A percentile compares a stretch with the other conserved stretches of the same genome.
Evolutionary conservation across 2,113 vertebrate genomes (phyloP).

Genomic region (Camelus dromedarius): DNA sequence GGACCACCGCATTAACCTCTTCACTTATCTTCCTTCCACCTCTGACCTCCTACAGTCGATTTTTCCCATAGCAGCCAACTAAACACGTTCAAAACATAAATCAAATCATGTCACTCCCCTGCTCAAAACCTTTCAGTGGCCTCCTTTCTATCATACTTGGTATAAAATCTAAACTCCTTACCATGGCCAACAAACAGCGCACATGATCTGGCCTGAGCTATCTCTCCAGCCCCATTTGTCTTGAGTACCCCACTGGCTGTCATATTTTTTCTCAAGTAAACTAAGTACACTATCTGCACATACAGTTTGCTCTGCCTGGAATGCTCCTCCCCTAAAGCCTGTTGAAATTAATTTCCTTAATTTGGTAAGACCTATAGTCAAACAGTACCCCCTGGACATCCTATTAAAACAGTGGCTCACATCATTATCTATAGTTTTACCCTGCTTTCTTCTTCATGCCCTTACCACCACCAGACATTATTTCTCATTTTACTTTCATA

Average conservation of each 20-base stretch:
- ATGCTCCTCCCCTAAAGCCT: not conserved
- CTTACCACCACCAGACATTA: not conserved
- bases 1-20: not conserved
- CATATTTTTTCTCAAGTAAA: not conserved
- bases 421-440: not conserved
- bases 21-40: not conserved
- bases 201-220: not conserved
- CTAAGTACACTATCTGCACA: not conserved
- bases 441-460: not conserved
- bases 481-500: not conserved
- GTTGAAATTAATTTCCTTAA: not conserved
- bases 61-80: not conserved
- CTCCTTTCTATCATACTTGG: not conserved
- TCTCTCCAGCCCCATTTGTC: not conserved
- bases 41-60: not conserved
- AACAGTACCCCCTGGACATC: not conserved
- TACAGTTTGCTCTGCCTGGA: not conserved
- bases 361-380: not conserved
- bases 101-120: not conserved
- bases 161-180: not conserved
- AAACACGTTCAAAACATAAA: constrained; percentile 24
- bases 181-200: not conserved
- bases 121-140: not conserved
- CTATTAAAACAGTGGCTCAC: not conserved
- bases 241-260: not conserved